Conservation (phyloP, 2,113 vertebrate species). For the Symphodus melops region DNA sequence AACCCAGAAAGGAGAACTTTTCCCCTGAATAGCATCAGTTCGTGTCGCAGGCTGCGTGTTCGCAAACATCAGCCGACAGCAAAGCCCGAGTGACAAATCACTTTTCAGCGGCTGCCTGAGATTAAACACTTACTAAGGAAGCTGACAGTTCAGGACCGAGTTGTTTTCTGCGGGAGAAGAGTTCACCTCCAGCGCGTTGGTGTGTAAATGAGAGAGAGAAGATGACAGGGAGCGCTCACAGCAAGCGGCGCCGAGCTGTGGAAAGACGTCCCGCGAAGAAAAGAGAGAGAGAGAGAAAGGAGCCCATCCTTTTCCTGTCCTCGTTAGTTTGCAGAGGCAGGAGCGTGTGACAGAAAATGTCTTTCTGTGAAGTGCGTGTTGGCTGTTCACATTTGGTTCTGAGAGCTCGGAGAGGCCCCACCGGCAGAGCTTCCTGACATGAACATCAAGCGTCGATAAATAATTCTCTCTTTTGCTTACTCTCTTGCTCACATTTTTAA, state of each 20-base stretch:
- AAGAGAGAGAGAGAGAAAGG: not conserved
- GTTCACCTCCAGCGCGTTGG: slow-evolving; percentile 45
- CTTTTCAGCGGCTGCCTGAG: slow-evolving; percentile 6
- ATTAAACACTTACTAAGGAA: slow-evolving; percentile 40
- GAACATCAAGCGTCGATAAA: not conserved
- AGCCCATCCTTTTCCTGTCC: slow-evolving; percentile 30
- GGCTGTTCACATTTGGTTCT: not conserved
- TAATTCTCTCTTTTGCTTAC: no score
- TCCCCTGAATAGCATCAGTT: not conserved
- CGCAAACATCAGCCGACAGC: slow-evolving; percentile 24
- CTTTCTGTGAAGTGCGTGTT: slow-evolving; percentile 8
- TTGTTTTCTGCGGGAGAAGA: slow-evolving; percentile 46
- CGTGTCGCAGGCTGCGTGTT: not conserved
- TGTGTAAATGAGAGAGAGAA: slow-evolving; percentile 29
- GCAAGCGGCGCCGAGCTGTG: not conserved
- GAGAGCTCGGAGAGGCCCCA: not conserved
- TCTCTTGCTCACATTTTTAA: no score
- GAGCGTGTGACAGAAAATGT: slow-evolving; percentile 13
- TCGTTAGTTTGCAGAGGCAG: slow-evolving; percentile 32
- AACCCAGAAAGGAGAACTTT: not conserved
- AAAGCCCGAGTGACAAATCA: slow-evolving; percentile 31
- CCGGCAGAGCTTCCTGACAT: not conserved
- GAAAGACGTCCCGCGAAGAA: not conserved
- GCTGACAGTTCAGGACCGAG: slow-evolving; percentile 30
- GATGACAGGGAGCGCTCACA: slow-evolving; percentile 33